These are phyloP conservation scores for Ennomos fuscantarius DNA, from an alignment of 2,888 invertebrate genomes.

Conservation along the genomic window DNA sequence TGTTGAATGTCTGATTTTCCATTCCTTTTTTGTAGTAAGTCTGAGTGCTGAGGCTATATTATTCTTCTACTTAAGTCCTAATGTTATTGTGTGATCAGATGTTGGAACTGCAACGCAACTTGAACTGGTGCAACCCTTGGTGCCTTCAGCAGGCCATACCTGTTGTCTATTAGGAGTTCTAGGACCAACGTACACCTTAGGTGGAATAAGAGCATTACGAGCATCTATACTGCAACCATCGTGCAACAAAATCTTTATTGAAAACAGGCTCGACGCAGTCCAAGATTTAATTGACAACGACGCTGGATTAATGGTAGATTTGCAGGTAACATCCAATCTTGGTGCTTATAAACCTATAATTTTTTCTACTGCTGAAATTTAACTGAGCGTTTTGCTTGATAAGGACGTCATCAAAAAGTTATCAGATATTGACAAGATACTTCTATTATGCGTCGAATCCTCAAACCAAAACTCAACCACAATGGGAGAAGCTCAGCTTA, in stretches of 20 bases:
- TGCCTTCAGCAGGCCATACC: slow-evolving; percentile 72
- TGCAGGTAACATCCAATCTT: slow-evolving; percentile 83
- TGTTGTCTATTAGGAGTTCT: slow-evolving; percentile 76
- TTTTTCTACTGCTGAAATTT: no score
- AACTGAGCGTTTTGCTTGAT: no score
- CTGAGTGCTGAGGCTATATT: no score
- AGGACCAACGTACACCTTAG: slow-evolving; percentile 77
- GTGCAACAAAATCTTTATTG: slow-evolving; percentile 87
- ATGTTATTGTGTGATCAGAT: slow-evolving; percentile 80
- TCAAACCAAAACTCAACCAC: slow-evolving; percentile 79
- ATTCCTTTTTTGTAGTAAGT: not conserved
- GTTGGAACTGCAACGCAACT: slow-evolving; percentile 91
- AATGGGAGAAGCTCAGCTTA: slow-evolving; percentile 90
- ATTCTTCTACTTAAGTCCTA: no score
- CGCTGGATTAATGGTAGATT: slow-evolving; percentile 85
- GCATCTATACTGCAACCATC: slow-evolving; percentile 93
- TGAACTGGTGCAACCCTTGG: slow-evolving; percentile 87
- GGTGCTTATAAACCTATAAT: no score
- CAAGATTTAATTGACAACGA: slow-evolving; percentile 90
- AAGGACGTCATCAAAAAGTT: slow-evolving; percentile 88
- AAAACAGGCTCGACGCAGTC: slow-evolving; percentile 89
- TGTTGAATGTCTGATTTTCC: not conserved
- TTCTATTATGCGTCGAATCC: slow-evolving; percentile 82
- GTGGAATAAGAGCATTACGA: slow-evolving; percentile 92
- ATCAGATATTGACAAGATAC: slow-evolving; percentile 91